Evolutionary conservation across 2,113 vertebrate species (phyloP), one percentile per base, ranked within the genome.

Genomic region (Arothron firmamentum): DNA sequence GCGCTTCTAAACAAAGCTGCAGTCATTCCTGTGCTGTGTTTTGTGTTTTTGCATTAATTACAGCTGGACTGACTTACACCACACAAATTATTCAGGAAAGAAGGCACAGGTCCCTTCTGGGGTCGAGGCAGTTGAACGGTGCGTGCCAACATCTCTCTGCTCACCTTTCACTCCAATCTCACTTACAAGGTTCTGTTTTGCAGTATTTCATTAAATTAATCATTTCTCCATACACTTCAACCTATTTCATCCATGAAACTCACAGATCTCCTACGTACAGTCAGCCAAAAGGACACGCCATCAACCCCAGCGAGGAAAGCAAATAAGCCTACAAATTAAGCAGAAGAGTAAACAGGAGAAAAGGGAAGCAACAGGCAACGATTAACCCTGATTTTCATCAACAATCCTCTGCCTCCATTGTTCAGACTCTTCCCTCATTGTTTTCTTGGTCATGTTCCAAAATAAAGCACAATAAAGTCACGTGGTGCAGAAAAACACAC

Each of bases 381-480:
- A 60, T 54, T 56, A 70, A 77, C 77, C 72, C 83, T 78, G 81
- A 85, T 81, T 77, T 79, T 80, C 62, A 70, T 77, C 46, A 50
- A 75, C 65, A 67, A 68, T 64, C 48, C 8, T 43, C 68, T 54
- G 60, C 70, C 48, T 67, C 61, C 43, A 57, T 56, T 72, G 25
- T 28, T 28, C 47, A 17, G 42, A 58, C 60, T 51, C 67, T 52
- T 77, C 67, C 67, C 74, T 67, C 71, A 58, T 72, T 31, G 23
- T 52, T 67, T 72, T 67, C 71, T 75, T 80, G 74, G 74, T 85
- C 70, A 56, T 79, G 62, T 79, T 83, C 79, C 67, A 65, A 67
- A 74, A 85, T 77, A 70, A 81, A 83, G 63, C 79, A 81, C 69
- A 75, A 66, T 57, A 76, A 68, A 85, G 60, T 68, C 19, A 62